A percentile compares a stretch with the other conserved stretches of the same genome.
Evolutionary conservation across 1,140 invertebrate genomes (phyloP).

Genomic region (Heliconius himera): DNA sequence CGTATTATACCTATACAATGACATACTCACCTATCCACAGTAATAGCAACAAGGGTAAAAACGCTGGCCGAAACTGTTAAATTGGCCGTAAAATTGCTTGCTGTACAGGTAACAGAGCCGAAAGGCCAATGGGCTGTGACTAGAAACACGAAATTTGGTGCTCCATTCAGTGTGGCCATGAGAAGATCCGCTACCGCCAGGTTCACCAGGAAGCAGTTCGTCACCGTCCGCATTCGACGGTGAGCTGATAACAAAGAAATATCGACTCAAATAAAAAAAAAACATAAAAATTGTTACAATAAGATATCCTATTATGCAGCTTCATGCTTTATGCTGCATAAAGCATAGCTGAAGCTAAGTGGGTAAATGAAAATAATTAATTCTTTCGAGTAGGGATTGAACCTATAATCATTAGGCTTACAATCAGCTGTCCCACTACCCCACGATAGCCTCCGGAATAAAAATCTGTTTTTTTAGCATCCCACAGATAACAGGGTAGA

Average conservation of each 20-base stretch:
- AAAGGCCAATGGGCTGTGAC: conserved; percentile 91
- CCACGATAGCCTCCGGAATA: no score
- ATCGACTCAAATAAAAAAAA: background rate
- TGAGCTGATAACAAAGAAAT: conserved; percentile 81
- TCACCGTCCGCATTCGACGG: conserved; percentile 95
- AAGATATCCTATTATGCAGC: no score
- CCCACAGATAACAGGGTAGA: no score
- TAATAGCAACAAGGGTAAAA: conserved; percentile 92
- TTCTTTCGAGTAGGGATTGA: no score
- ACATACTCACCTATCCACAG: conserved; percentile 87
- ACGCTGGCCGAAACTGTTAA: conserved; percentile 93
- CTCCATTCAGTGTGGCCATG: conserved; percentile 94
- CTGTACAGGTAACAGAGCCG: conserved; percentile 90
- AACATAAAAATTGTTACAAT: no score
- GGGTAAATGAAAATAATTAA: no score
- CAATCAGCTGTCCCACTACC: no score
- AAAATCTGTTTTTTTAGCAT: no score
- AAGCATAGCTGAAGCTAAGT: no score
- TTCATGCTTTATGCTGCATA: no score
- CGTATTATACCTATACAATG: background rate
- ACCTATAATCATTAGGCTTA: no score
- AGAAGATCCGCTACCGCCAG: conserved; percentile 94
- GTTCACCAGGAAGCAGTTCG: conserved; percentile 97
- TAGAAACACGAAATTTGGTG: conserved; percentile 96
- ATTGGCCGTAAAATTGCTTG: conserved; percentile 94